These are phyloP conservation scores for Apis mellifera DNA, from an alignment of 1,140 invertebrate genomes.

Conservation along the genomic window DNA sequence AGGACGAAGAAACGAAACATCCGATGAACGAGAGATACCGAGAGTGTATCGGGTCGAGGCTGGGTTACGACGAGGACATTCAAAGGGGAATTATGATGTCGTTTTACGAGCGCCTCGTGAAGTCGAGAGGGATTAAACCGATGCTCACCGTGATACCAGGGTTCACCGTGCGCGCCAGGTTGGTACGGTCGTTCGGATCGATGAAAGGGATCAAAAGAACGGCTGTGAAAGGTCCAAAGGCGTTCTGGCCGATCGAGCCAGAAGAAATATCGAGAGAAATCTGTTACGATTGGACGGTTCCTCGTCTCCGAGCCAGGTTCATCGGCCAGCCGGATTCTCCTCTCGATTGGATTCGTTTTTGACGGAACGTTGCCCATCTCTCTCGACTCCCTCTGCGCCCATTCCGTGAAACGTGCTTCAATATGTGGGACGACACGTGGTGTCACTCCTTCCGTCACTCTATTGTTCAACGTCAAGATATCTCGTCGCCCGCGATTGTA, in stretches of 20 bases:
- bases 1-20: slow-evolving; percentile 12
- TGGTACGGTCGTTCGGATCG: slow-evolving; percentile 23
- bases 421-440: slow-evolving; percentile 51
- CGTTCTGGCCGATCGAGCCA: slow-evolving; percentile 25
- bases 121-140: slow-evolving; percentile 61
- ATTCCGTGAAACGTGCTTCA: slow-evolving; percentile 23
- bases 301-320: slow-evolving; percentile 23
- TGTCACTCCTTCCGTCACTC: slow-evolving; percentile 48
- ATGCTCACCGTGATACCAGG: slow-evolving; percentile 15
- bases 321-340: slow-evolving; percentile 42
- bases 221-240: slow-evolving; percentile 33
- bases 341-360: slow-evolving; percentile 56
- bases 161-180: slow-evolving; percentile 26
- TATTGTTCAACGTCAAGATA: slow-evolving; percentile 53
- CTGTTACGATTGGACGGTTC: slow-evolving; percentile 43
- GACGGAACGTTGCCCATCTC: slow-evolving; percentile 65
- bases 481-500: slow-evolving; percentile 56
- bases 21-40: background rate
- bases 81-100: slow-evolving; percentile 54
- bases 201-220: slow-evolving; percentile 48
- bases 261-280: slow-evolving; percentile 50
- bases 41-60: background rate
- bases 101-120: slow-evolving; percentile 60
- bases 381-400: slow-evolving; percentile 35
- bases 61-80: slow-evolving; percentile 35